phyloP scores from a whole-genome alignment of 2,797 vertebrate genomes.

The Uromys caudimaculatus region DNA sequence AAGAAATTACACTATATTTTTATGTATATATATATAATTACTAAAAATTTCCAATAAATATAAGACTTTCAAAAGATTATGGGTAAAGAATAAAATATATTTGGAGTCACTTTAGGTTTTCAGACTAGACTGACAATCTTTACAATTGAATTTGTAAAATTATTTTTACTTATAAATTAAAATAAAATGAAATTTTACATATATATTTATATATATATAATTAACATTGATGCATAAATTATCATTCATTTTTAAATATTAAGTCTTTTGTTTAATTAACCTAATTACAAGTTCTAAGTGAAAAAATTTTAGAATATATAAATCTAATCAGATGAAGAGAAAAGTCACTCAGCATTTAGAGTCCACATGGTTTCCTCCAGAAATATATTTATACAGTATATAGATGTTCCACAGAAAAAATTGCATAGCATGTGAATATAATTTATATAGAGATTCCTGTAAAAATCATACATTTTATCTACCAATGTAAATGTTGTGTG shows the following conservation, averaged over 20 bases:
- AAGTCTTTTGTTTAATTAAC: neutral
- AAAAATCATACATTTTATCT: neutral
- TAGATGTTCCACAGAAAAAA: neutral
- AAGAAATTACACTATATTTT: neutral
- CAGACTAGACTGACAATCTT: neutral
- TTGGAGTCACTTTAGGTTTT: neutral
- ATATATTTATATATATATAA: neutral
- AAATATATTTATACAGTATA: neutral
- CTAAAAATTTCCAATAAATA: neutral
- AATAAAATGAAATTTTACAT: conserved; percentile 10
- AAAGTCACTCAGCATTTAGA: neutral
- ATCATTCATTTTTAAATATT: conserved; percentile 21
- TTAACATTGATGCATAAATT: neutral
- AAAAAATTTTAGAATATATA: neutral
- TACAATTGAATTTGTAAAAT: neutral
- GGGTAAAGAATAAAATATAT: neutral
- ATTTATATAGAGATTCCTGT: neutral
- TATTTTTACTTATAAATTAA: neutral
- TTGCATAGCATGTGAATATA: neutral
- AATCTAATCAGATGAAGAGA: neutral
- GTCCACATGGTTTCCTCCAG: too few species aligned
- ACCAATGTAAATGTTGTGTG: neutral
- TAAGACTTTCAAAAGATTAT: neutral
- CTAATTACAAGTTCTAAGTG: neutral
- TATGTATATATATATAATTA: neutral